These are phyloP conservation scores for Xenopus borealis DNA, from an alignment of 2,113 vertebrate species.

Conservation along the genomic window DNA sequence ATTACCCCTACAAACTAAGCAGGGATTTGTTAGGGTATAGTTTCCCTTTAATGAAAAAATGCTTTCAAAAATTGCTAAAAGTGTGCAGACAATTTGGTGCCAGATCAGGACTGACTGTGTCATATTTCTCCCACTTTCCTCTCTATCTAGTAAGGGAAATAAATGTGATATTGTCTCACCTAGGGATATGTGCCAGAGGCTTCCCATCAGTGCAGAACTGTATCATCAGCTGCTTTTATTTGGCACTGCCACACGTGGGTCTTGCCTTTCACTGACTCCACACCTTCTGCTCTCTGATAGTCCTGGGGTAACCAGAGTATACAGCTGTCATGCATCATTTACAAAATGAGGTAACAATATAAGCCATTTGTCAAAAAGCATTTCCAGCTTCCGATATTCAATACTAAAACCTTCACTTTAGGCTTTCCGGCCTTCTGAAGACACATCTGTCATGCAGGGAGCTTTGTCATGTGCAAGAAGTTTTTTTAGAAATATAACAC, in stretches of 20 bases:
- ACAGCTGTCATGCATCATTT: conserved; percentile 68
- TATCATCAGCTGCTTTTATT: conserved; percentile 55
- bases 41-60: too few species aligned
- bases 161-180: conserved; percentile 35
- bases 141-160: conserved; percentile 34
- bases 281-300: background rate
- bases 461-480: too few species aligned
- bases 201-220: conserved; percentile 61
- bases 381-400: conserved; percentile 50
- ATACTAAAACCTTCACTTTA: conserved; percentile 46
- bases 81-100: conserved; percentile 24
- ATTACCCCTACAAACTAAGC: too few species aligned
- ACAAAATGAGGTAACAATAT: conserved; percentile 44
- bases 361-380: conserved; percentile 49
- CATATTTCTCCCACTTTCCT: background rate
- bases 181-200: conserved; percentile 49
- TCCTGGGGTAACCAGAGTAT: conserved; percentile 26
- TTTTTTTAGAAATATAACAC: too few species aligned
- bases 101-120: conserved; percentile 37
- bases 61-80: too few species aligned
- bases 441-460: background rate
- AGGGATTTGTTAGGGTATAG: too few species aligned
- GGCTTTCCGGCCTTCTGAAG: conserved; percentile 24
- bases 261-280: conserved; percentile 56
- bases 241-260: conserved; percentile 34